Evolutionary conservation across 2,888 invertebrate genomes (phyloP), one percentile per base, ranked within the genome.

Genomic region (Pollenia amentaria): DNA sequence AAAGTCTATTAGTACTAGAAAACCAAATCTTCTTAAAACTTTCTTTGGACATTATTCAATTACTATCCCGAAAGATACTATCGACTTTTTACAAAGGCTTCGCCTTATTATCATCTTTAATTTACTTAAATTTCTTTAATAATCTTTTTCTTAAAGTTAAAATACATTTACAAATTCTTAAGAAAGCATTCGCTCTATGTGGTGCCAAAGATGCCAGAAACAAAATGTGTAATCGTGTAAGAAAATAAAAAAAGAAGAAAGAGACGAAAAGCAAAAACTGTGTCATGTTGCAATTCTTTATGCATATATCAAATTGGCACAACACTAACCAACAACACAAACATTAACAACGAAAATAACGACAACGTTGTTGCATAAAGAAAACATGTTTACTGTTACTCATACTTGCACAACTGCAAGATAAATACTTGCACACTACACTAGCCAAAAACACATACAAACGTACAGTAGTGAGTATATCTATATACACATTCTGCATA

Each of bases 281-380:
- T 73, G 72, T 60, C 72, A 57, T 73, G 57, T 60, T 57, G 29
- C 57, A 73, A 10, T 46, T 57, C 46, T 57, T 46, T 57, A 21
- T 44, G 44, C 18, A 18, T 16, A 51, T 42, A 70, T 70, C 18
- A 70, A 55, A 70, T 55, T 70, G 70, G 70, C 70, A 55, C 21
- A 57, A 44, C 57, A 46, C n/a, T 60, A 73, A 46, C 44, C 42
- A 38, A 60, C 18, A 60, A 29, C 44, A 72, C 44, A 4, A 29
- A 14, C 29, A 29, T 1, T 2, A 14, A 12, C 8, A 29, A 57
- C 29, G 14, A 29, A 42, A n/a, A 9, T 18, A 55, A 55, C 9
- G 1, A 1, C 21, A 72, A 21, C 21, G 4, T 18, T 51, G 40
- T 69, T 69, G 51, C 11, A 55, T 53, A 14, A 70, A 14, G n/a